Evolutionary conservation across 2,888 invertebrate genomes (phyloP), one percentile per base, ranked within the genome.

Genomic region (Labia minor): DNA sequence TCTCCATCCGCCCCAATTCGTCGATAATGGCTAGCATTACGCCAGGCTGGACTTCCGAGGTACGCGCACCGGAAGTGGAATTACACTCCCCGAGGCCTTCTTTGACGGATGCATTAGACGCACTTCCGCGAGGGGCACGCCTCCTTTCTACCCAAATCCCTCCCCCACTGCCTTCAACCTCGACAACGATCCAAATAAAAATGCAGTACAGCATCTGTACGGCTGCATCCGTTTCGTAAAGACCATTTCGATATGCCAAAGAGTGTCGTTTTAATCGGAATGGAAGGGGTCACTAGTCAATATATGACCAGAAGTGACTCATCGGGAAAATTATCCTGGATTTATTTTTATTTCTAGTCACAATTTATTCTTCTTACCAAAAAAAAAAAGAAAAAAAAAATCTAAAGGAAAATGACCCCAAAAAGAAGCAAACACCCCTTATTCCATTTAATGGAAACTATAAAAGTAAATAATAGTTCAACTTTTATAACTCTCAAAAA

Each of bases 51-150:
- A 49, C 49, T 49, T 49, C 49, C 49, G 49, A 49, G 49, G 49
- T 49, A 49, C 49, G 49, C 49, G 49, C 49, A 49, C 49, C 49
- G 49, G 49, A 49, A 49, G 49, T 49, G 49, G 49, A 49, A 49
- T 49, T 49, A 49, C 49, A 49, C 49, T 14, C 49, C 49, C 49
- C 49, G 49, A 49, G 49, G 49, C 49, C 49, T 49, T 16, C 49
- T 49, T 49, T 49, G 49, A 49, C 49, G 49, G 49, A 49, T 49
- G 49, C 49, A 49, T 49, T 49, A 49, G 49, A 49, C 49, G 49
- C 49, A 49, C 49, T 49, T 49, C 49, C 49, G 49, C 14, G 26
- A 26, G 26, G 26, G 26, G 26, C 26, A 26, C 26, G 26, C 26
- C 26, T 26, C 8, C 26, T 26, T 26, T 26, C 26, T 3, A 8